phyloP scores from a whole-genome alignment of 2,888 invertebrate species.

The Diarsia brunnea region DNA sequence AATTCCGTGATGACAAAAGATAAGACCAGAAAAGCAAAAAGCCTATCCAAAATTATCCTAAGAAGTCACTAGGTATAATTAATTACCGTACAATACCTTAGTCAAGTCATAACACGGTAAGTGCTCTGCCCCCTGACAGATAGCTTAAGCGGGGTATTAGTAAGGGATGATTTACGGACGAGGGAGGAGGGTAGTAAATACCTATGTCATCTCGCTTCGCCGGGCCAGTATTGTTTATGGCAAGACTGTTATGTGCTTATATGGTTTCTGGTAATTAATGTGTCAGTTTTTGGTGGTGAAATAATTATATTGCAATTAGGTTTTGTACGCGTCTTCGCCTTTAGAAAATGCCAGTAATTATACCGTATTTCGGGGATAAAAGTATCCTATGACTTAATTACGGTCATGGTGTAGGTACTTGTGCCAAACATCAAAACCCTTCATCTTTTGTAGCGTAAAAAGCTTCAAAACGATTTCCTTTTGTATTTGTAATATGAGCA shows the following conservation, averaged over 20 bases:
- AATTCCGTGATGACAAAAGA: background rate
- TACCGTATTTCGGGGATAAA: background rate
- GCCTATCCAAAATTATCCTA: background rate
- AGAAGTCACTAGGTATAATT: constrained; percentile 28
- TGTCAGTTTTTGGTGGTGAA: background rate
- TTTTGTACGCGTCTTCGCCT: background rate
- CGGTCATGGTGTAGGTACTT: background rate
- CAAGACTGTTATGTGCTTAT: constrained; percentile 11
- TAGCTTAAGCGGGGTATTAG: constrained; percentile 49
- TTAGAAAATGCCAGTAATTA: background rate
- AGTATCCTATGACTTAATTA: background rate
- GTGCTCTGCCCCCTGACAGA: constrained; percentile 52
- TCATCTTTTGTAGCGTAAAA: too few species aligned
- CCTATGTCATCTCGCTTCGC: constrained; percentile 31
- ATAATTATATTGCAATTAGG: background rate
- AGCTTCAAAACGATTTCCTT: background rate
- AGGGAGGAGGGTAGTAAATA: constrained; percentile 21
- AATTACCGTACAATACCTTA: constrained; percentile 38
- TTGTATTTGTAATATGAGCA: background rate
- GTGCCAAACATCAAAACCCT: background rate
- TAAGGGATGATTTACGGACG: constrained; percentile 50
- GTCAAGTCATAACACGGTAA: constrained; percentile 42
- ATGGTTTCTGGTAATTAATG: background rate
- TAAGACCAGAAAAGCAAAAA: background rate
- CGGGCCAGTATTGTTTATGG: constrained; percentile 18